phyloP scores from a whole-genome alignment of 2,888 invertebrate species.

The Scaptomyza polygonia region DNA sequence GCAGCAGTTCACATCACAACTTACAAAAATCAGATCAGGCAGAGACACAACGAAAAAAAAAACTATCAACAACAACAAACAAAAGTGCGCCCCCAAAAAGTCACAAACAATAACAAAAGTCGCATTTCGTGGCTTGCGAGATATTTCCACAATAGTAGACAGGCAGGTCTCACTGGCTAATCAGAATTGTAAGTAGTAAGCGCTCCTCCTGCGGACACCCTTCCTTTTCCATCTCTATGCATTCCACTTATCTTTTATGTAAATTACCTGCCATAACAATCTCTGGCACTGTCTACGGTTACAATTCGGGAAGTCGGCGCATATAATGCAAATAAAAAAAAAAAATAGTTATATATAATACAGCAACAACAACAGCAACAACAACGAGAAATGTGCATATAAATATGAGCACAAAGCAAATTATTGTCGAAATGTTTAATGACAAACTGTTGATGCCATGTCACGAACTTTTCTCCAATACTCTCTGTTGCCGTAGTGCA shows the following conservation, averaged over 20 bases:
- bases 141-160: conserved; percentile 71
- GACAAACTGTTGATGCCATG: conserved; percentile 84
- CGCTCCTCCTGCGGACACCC: conserved; percentile 34
- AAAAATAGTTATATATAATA: conserved; percentile 24
- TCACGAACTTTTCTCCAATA: conserved; percentile 79
- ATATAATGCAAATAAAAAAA: conserved; percentile 55
- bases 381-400: conserved; percentile 31
- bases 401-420: conserved; percentile 78
- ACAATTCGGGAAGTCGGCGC: conserved; percentile 66
- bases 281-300: conserved; percentile 53
- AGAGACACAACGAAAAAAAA: conserved; percentile 5
- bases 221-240: conserved; percentile 43
- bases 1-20: conserved; percentile 36
- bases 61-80: conserved; percentile 31
- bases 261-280: conserved; percentile 77
- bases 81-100: conserved; percentile 40
- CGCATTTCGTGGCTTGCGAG: conserved; percentile 59
- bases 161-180: conserved; percentile 63
- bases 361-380: background rate
- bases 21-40: background rate
- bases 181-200: conserved; percentile 75
- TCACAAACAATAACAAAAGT: conserved; percentile 65
- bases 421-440: conserved; percentile 84
- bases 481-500: conserved; percentile 10
- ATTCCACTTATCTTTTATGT: conserved; percentile 74